Conservation (phyloP, 2,113 vertebrate genomes). For the Chroicocephalus ridibundus region DNA sequence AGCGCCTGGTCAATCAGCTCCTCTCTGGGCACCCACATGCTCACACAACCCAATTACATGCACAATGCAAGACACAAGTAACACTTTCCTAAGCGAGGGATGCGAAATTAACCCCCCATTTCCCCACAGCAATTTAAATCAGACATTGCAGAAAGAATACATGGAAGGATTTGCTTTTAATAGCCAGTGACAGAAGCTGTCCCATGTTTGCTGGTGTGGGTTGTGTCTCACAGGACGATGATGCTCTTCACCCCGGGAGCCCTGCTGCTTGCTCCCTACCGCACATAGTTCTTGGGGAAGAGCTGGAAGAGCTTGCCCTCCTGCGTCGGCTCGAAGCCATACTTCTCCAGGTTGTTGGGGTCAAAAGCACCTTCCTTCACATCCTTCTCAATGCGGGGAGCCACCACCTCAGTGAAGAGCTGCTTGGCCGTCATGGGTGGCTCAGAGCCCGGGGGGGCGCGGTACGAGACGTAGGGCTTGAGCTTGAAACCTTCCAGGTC, state of each 20-base stretch:
- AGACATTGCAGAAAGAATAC: neutral
- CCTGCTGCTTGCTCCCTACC: slow-evolving; percentile 47
- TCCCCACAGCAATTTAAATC: neutral
- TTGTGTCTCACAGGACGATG: accelerated
- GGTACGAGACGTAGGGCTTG: slow-evolving; percentile 91
- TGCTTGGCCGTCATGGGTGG: slow-evolving; percentile 74
- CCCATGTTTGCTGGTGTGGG: accelerated
- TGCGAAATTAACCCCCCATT: accelerated
- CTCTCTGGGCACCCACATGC: accelerated
- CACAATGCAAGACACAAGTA: accelerated
- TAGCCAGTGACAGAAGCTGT: neutral
- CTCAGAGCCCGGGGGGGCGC: slow-evolving; percentile 73
- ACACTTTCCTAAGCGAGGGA: accelerated
- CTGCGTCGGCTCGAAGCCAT: slow-evolving; percentile 89
- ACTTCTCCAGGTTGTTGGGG: slow-evolving; percentile 80
- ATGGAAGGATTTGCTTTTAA: neutral
- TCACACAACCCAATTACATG: accelerated
- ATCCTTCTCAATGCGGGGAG: slow-evolving; percentile 83
- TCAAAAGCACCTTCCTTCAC: slow-evolving; percentile 78
- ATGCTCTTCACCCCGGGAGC: neutral
- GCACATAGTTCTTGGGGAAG: slow-evolving; percentile 90
- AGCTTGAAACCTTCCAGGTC: slow-evolving; percentile 85
- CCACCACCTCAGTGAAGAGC: slow-evolving; percentile 81
- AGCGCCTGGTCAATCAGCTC: accelerated
- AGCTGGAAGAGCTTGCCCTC: slow-evolving; percentile 91